Evolutionary conservation across 2,888 invertebrate species (phyloP).

Genomic region (Isoperla grammatica): DNA sequence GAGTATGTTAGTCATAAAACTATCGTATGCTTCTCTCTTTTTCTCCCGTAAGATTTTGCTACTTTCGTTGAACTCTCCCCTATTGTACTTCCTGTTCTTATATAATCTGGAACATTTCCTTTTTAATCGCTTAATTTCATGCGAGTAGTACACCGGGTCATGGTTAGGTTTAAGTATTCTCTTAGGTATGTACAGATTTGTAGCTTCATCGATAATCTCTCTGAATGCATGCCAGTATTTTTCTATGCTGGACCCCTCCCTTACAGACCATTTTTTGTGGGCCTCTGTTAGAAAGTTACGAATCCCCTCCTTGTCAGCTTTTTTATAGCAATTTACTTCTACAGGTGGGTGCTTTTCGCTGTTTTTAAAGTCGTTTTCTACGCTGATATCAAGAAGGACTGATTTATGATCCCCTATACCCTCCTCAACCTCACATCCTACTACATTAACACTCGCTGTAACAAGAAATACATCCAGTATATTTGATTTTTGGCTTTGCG

Average conservation of each 20-base stretch:
- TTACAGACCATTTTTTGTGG: too few relatives aligned
- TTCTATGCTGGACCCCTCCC: too few relatives aligned
- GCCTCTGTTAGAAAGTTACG: not conserved
- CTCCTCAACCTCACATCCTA: slow-evolving; percentile 3
- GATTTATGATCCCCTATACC: slow-evolving; percentile 5
- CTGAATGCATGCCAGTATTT: not conserved
- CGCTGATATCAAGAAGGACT: slow-evolving; percentile 1
- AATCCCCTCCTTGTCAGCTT: not conserved
- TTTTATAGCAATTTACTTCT: not conserved
- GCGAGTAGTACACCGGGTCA: not conserved
- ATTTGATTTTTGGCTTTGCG: not conserved
- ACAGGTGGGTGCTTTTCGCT: not conserved
- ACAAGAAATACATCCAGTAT: not conserved
- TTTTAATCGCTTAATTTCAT: not conserved
- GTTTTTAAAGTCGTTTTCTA: not conserved
- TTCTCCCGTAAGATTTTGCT: not conserved
- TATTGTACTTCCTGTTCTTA: not conserved
- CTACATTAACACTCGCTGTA: not conserved
- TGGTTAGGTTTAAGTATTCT: not conserved
- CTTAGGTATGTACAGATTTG: not conserved
- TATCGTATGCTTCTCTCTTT: too few relatives aligned
- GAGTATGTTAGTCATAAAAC: not conserved
- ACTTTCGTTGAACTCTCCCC: not conserved
- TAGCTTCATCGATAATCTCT: not conserved
- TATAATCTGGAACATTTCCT: not conserved